Evolutionary conservation across 2,113 vertebrate species (phyloP).

Genomic region (Indicator maculatus): DNA sequence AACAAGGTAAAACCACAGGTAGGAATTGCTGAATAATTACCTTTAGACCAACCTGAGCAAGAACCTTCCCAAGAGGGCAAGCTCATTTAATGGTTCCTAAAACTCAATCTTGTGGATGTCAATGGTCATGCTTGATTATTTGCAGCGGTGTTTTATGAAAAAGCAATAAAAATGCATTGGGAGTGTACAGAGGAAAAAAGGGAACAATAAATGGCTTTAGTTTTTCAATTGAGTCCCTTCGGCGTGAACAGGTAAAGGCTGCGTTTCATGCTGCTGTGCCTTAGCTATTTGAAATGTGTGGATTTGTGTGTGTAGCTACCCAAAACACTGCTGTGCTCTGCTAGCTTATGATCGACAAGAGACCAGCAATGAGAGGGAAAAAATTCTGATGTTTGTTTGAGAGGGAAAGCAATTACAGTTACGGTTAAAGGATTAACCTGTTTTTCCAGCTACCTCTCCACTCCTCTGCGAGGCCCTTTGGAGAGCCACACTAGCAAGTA

Average conservation of each 20-base stretch:
- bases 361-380: conserved; percentile 41
- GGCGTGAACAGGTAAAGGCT: background rate
- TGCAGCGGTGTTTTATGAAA: conserved; percentile 78
- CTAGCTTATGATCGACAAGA: conserved; percentile 55
- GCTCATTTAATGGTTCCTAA: conserved; percentile 85
- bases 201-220: conserved; percentile 69
- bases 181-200: conserved; percentile 49
- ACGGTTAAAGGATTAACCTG: conserved; percentile 45
- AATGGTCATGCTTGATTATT: conserved; percentile 85
- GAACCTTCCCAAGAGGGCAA: conserved; percentile 79
- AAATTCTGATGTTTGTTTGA: conserved; percentile 19
- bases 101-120: conserved; percentile 84
- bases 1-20: conserved; percentile 82
- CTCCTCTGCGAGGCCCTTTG: background rate
- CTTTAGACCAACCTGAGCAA: conserved; percentile 81
- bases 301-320: background rate
- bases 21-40: conserved; percentile 86
- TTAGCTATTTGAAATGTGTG: conserved; percentile 21
- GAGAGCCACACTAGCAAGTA: background rate
- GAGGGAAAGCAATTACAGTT: conserved; percentile 53
- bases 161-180: conserved; percentile 75
- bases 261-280: conserved; percentile 48
- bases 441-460: conserved; percentile 6
- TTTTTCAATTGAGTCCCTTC: conserved; percentile 65
- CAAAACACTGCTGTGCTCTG: conserved; percentile 20